phyloP scores from a whole-genome alignment of 1,140 invertebrate genomes.

The Procambarus clarkii region DNA sequence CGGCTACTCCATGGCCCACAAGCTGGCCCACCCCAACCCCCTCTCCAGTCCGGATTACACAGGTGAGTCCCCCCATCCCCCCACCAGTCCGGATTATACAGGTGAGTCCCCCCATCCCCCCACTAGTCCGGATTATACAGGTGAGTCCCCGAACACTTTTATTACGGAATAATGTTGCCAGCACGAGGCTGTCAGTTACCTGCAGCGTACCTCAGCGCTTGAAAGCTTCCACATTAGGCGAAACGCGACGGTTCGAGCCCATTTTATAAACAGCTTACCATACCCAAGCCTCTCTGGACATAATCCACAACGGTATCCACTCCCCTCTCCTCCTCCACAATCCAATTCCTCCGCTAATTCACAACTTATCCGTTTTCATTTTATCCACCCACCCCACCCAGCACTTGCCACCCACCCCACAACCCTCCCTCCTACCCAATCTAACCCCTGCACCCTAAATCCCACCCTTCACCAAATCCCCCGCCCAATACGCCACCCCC shows the following conservation, averaged over 20 bases:
- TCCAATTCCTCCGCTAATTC: constrained; percentile 9
- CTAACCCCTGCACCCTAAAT: neutral
- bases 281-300: no score
- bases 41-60: constrained; percentile 74
- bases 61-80: constrained; percentile 58
- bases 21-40: constrained; percentile 56
- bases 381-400: constrained; percentile 15
- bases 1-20: constrained; percentile 53
- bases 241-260: no score
- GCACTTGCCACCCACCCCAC: neutral
- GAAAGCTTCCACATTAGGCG: no score
- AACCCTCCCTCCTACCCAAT: neutral
- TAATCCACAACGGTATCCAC: no score
- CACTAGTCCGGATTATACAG: neutral
- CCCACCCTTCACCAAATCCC: neutral
- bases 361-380: constrained; percentile 21
- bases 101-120: neutral
- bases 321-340: no score
- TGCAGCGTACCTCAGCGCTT: no score
- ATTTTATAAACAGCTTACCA: no score
- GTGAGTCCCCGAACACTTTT: neutral
- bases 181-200: no score
- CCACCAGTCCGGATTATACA: neutral
- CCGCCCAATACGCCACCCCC: neutral
- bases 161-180: no score